Percentiles rank a stretch among this genome's conserved stretches.
Evolutionary conservation across 2,888 invertebrate species (phyloP).

Genomic region (Pammene fasciana): DNA sequence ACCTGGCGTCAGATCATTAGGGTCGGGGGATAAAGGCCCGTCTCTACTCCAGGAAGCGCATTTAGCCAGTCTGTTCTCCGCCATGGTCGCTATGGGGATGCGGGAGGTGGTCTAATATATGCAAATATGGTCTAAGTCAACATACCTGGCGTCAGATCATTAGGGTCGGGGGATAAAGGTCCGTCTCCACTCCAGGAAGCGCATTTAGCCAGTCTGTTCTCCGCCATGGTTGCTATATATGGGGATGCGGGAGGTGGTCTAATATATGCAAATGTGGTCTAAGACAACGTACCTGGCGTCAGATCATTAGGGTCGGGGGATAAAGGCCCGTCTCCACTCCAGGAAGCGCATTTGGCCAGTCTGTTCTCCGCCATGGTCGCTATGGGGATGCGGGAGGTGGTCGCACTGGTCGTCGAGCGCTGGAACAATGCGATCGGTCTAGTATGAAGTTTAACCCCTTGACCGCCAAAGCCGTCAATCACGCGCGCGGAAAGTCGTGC

Average conservation of each 20-base stretch:
- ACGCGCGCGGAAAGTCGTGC: too few relatives aligned
- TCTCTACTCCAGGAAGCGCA: conserved; percentile 88
- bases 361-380: conserved; percentile 70
- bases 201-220: conserved; percentile 86
- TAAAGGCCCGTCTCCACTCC: conserved; percentile 83
- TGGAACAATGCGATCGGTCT: conserved; percentile 43
- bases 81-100: conserved; percentile 66
- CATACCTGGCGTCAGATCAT: conserved; percentile 83
- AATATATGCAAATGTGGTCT: too few relatives aligned
- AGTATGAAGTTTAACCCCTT: too few relatives aligned
- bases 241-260: conserved; percentile 69
- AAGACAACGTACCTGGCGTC: conserved; percentile 76
- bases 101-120: conserved; percentile 66
- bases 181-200: conserved; percentile 87
- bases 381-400: conserved; percentile 71
- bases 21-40: conserved; percentile 64
- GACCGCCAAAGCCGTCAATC: too few relatives aligned
- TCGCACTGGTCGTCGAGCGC: conserved; percentile 66
- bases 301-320: conserved; percentile 73
- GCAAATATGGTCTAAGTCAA: not conserved
- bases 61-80: conserved; percentile 84
- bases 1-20: conserved; percentile 84
- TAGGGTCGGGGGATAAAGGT: conserved; percentile 62
- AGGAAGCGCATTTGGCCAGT: conserved; percentile 88
- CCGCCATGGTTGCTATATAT: conserved; percentile 63